Evolutionary conservation across 2,113 vertebrate genomes (phyloP), one percentile per base, ranked within the genome.

Genomic region (chimpanzee (Pan troglodytes)): DNA sequence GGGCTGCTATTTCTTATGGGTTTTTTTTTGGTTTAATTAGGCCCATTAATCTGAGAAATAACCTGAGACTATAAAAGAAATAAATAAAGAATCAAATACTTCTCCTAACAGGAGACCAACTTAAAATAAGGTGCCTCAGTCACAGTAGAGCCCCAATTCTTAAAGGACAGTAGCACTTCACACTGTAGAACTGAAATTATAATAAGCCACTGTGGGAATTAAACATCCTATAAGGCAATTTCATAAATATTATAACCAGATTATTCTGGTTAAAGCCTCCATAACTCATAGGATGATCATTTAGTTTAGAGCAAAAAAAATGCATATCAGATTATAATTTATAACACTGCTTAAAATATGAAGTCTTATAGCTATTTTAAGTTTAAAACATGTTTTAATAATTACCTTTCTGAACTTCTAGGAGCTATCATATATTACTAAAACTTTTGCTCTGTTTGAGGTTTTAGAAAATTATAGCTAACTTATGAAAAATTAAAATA

Each of bases 331-430:
- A 79, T 90, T 95, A 78, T 93, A 95, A 97, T 96, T 93, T 95
- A 97, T 97, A 78, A 55, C 32, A 38, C 38, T 87, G 57, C 76
- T 83, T 97, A 95, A 96, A 97, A 92, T 97, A 95, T 97, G 94
- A 97, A 95, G 52, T 85, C 43, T 72, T 86, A 78, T 68, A 93
- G 76, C 92, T 97, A 98, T 98, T 97, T 97, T 97, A 98, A 96
- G 67, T 73, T 96, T 61, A 91, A 98, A 96, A 79, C 38, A 97
- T 97, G 90, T 97, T 95, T 98, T 97, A 97, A 95, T 97, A 97
- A 98, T 98, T 93, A 96, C 48, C 20, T 35, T 90, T 97, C 78
- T 97, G 82, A 94, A 94, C 43, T 97, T 96, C 72, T 94, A 91
- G 81, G 38, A 88, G 48, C 35, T 82, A 97, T 96, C 68, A 92